Evolutionary conservation across 2,888 invertebrate species (phyloP).

Genomic region (Calliopum simillimum): DNA sequence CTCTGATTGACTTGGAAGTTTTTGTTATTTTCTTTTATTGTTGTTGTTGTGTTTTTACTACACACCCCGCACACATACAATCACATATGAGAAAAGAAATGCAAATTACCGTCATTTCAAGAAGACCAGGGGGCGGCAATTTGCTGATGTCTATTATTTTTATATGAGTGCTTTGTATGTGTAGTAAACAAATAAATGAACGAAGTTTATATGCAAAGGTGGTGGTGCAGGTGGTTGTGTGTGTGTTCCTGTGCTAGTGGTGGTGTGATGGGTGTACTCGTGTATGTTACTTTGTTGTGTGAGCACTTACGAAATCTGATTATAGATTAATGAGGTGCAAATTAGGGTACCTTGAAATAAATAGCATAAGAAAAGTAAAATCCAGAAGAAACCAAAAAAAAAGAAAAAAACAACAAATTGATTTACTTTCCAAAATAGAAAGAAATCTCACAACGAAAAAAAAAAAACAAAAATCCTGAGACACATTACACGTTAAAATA

Average conservation of each 20-base stretch:
- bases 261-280: not conserved
- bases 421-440: slow-evolving; percentile 39
- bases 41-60: not conserved
- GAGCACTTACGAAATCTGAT: not conserved
- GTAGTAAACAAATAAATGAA: not conserved
- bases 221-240: not conserved
- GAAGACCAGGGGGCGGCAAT: slow-evolving; percentile 7
- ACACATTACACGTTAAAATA: too few relatives aligned
- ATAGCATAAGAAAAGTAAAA: slow-evolving; percentile 40
- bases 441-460: not conserved
- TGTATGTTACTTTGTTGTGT: not conserved
- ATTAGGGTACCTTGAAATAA: slow-evolving; percentile 12
- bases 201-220: not conserved
- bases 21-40: not conserved
- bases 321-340: slow-evolving; percentile 23
- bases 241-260: not conserved
- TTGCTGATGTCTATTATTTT: slow-evolving; percentile 20
- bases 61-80: not conserved
- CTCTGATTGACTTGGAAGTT: not conserved
- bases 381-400: slow-evolving; percentile 48
- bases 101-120: slow-evolving; percentile 17
- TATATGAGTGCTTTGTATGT: too few relatives aligned
- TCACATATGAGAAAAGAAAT: slow-evolving; percentile 20
- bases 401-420: slow-evolving; percentile 49
- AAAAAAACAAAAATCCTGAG: not conserved